A percentile compares a stretch with the other conserved stretches of the same genome.
These are phyloP conservation scores for Hemibagrus guttatus DNA, from an alignment of 2,797 vertebrate genomes.

Conservation along the genomic window DNA sequence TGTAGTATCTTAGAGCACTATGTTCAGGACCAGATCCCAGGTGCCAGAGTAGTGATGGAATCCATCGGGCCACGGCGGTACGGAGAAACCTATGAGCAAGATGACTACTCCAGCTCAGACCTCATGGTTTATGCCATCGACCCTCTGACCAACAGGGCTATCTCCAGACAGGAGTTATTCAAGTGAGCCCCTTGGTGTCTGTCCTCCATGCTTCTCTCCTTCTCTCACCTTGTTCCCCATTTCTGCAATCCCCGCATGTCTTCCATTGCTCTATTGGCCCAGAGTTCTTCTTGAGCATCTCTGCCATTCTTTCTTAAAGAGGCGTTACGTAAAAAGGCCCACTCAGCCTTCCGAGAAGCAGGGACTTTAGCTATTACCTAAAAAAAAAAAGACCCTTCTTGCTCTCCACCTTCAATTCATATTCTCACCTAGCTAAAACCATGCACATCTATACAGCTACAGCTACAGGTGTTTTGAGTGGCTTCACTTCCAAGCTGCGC, in stretches of 20 bases:
- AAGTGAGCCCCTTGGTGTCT: constrained; percentile 80
- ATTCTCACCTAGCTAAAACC: not conserved
- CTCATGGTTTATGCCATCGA: constrained; percentile 96
- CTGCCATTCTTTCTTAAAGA: not conserved
- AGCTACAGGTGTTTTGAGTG: not conserved
- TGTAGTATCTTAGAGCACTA: constrained; percentile 90
- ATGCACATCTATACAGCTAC: too few species aligned
- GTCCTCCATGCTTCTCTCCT: not conserved
- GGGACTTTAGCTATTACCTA: not conserved
- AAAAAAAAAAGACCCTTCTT: not conserved
- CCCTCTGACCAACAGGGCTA: constrained; percentile 92
- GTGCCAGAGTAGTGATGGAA: constrained; percentile 91
- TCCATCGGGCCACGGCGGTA: constrained; percentile 88
- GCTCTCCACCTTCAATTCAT: not conserved
- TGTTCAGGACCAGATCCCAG: constrained; percentile 93
- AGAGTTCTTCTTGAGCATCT: not conserved
- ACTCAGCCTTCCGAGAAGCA: not conserved
- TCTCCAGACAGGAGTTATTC: constrained; percentile 90
- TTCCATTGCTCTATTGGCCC: not conserved
- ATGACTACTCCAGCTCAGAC: constrained; percentile 94
- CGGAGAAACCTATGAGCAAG: constrained; percentile 86
- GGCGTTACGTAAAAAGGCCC: too few species aligned
- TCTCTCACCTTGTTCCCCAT: not conserved
- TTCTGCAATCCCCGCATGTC: not conserved
- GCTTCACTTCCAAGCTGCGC: not conserved